Percentiles rank a stretch among this genome's conserved stretches.
Conservation (phyloP, 2,113 vertebrate genomes). For the Heliornis fulica region DNA sequence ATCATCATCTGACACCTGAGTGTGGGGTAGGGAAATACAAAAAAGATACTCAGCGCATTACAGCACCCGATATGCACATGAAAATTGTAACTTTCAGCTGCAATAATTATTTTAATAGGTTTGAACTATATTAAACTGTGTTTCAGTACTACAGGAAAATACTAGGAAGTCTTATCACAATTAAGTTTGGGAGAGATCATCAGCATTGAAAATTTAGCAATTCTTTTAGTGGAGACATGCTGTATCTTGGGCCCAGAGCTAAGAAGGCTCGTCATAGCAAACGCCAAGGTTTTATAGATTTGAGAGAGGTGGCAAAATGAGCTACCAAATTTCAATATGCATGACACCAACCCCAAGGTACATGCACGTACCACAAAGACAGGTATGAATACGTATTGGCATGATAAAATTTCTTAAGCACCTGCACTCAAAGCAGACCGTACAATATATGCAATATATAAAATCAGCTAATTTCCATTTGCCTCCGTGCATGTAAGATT, state of each 20-base stretch:
- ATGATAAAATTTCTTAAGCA: not conserved
- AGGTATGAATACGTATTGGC: not conserved
- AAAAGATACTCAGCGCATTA: not conserved
- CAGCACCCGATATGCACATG: not conserved
- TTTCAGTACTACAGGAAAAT: not conserved
- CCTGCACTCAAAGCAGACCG: not conserved
- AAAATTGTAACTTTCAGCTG: not conserved
- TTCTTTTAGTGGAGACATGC: not conserved
- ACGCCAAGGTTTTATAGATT: not conserved
- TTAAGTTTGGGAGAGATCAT: not conserved
- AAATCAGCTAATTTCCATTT: not conserved
- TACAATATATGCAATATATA: not conserved
- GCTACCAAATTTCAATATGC: not conserved
- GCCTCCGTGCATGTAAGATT: not conserved
- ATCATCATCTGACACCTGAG: conserved; percentile 91
- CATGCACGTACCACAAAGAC: not conserved
- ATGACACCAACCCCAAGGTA: not conserved
- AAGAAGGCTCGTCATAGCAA: not conserved
- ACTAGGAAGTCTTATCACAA: not conserved
- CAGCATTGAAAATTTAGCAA: not conserved
- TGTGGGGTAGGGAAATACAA: not conserved
- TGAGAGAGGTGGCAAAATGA: not conserved
- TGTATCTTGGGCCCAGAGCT: not conserved
- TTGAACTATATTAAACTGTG: not conserved
- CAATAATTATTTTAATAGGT: not conserved